Base-by-base conservation (phyloP, 2,113 vertebrate genomes). In the Caranx ignobilis region DNA sequence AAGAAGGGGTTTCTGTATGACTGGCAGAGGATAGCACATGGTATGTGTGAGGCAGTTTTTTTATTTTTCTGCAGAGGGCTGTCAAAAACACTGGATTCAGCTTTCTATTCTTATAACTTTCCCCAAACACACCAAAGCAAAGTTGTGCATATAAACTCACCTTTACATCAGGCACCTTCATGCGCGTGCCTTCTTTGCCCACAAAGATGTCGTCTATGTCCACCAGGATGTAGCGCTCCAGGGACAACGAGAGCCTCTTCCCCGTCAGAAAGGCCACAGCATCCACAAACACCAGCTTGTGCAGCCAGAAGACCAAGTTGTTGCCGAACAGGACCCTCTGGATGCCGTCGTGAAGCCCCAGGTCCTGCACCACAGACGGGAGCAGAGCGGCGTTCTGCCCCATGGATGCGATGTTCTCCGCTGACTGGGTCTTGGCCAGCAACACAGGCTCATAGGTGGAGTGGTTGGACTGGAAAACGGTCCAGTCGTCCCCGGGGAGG, bases 181-280 rank as follows among this genome's bases (percentile, higher is more conserved):
- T 99, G 88, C 98, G 96, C 0, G 98, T 99, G 81, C 98, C 97
- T 86, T 99, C 98, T 83, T 99, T 99, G 87, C 98, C 98, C 69
- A 99, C 98, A 35, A 99, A 99, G 91, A 99, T 99, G 91, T 99
- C 98, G 0, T 99, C 98, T 0, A 99, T 97, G 80, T 99, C 98
- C 83, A 99, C 98, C 64, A 99, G 93, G 75, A 99, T 89, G 89
- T 98, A 97, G 83, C 98, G 97, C 88, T 99, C 97, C 21, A 99
- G 91, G 6, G 97, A 96, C 87, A 99, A 81, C 0, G 97, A 98
- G 56, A 99, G 96, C 73, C 97, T 96, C 90, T 99, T 99, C 66
- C 97, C 96, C 0, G 97, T 98, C 66, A 99, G 95, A 90, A 99
- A 99, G 88, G 97, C 97, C 86, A 99, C 96, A 0, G 97, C 96